These are phyloP conservation scores for Labeo catla DNA, from an alignment of 2,113 vertebrate genomes.

Conservation along the genomic window DNA sequence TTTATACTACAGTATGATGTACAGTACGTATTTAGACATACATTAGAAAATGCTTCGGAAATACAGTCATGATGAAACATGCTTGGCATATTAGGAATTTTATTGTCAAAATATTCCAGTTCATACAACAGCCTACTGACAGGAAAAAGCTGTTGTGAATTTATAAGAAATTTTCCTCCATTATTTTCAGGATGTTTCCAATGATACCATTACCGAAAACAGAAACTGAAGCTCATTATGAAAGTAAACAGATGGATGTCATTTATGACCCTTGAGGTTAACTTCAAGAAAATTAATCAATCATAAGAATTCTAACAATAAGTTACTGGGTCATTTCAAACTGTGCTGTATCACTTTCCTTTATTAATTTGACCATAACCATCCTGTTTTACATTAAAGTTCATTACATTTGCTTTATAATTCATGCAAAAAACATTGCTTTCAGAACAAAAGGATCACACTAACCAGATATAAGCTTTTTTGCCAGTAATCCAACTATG, in stretches of 20 bases:
- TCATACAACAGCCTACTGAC: no score
- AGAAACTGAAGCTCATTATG: not conserved
- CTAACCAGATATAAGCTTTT: not conserved
- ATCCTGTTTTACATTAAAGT: not conserved
- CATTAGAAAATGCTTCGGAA: not conserved
- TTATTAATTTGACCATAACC: not conserved
- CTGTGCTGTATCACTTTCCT: not conserved
- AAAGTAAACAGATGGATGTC: not conserved
- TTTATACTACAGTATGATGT: not conserved
- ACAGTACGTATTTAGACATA: not conserved
- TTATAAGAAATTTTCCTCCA: no score
- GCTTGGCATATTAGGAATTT: not conserved
- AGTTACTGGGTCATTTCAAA: no score
- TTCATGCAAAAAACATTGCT: not conserved
- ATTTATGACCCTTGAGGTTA: not conserved
- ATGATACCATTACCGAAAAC: not conserved
- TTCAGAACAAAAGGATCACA: not conserved
- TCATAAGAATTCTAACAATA: not conserved
- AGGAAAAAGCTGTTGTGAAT: no score
- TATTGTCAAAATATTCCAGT: no score
- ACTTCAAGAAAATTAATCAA: not conserved
- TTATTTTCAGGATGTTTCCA: not conserved
- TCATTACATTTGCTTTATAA: not conserved
- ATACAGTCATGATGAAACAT: not conserved
- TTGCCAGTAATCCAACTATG: not conserved